phyloP scores from a whole-genome alignment of 2,797 vertebrate genomes.

The Myripristis murdjan region DNA sequence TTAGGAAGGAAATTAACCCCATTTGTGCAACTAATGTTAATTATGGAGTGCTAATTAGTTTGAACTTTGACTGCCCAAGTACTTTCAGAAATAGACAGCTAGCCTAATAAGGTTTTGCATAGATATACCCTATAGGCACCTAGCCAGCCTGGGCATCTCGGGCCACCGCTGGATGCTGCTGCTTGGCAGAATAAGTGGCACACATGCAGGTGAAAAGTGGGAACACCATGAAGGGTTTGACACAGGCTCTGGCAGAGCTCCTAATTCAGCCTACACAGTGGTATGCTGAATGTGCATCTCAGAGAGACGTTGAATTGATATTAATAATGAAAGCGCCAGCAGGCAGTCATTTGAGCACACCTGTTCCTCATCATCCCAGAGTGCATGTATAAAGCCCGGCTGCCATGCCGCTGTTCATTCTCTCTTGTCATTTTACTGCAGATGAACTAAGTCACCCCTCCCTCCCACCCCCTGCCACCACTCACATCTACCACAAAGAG shows the following conservation, averaged over 20 bases:
- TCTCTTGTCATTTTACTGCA: constrained; percentile 20
- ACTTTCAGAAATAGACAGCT: background rate
- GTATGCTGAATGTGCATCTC: constrained; percentile 25
- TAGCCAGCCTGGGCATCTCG: background rate
- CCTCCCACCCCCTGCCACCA: background rate
- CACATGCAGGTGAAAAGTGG: background rate
- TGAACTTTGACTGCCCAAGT: background rate
- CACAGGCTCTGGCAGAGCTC: background rate
- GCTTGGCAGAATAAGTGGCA: background rate
- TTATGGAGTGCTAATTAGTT: background rate
- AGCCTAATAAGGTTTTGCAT: background rate
- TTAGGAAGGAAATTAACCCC: background rate
- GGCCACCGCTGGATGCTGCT: background rate
- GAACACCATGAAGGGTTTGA: background rate
- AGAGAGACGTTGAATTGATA: constrained; percentile 37
- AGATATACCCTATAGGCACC: background rate
- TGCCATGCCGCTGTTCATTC: constrained; percentile 29
- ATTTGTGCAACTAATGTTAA: background rate
- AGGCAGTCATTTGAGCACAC: constrained; percentile 53
- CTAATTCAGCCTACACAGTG: constrained; percentile 12
- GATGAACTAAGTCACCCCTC: constrained; percentile 22
- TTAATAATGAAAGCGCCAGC: constrained; percentile 51
- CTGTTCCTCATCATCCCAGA: constrained; percentile 52
- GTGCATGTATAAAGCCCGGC: constrained; percentile 5
- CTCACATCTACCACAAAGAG: too few species aligned